Evolutionary conservation across 1,140 invertebrate genomes (phyloP), one percentile per base, ranked within the genome.

Genomic region (Lepidotrigona ventralis): DNA sequence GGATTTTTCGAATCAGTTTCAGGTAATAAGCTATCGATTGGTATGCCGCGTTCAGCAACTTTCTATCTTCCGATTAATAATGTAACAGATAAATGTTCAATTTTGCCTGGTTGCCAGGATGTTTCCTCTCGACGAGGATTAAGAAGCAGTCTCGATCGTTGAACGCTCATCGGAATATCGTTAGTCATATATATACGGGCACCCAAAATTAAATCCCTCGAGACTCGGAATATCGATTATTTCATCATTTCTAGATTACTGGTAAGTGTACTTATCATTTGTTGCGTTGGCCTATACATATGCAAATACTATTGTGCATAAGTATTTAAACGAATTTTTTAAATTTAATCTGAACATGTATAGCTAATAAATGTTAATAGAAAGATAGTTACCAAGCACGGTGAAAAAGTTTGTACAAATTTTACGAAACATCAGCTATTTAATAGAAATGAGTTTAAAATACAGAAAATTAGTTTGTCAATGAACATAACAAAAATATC

Each of bases 41-140:
- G 9, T 0, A 8, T 29, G 23, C 23, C 19, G 26, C 15, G 19
- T 19, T 8, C 26, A 33, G 26, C 26, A 29, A 19, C 63, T 14
- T 53, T 17, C 14, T 9, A 77, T 26, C n/a, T 54, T 19, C 3
- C 8, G 78, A 80, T 80, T 80, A 72, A 72, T 63, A 72, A 80
- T 69, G 39, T 14, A 11, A 3, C 23, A 1, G 19, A 5, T 6
- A 26, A 39, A 14, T 23, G 33, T 21, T 60, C n/a, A 29, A 51
- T 79, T 79, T 70, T 12, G n/a, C 21, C 56, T 15, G 29, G 21
- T 51, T 79, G n/a, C 19, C 3, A 58, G 33, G 17, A 15, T 2
- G 19, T 8, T 21, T 53, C 19, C 19, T 53, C 58, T 17, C n/a
- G 6, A 1, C 23, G 23, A 14, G 4, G 64, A 51, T 21, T 63